Conservation (phyloP, 2,888 invertebrate genomes). For the Apamea crenata region DNA sequence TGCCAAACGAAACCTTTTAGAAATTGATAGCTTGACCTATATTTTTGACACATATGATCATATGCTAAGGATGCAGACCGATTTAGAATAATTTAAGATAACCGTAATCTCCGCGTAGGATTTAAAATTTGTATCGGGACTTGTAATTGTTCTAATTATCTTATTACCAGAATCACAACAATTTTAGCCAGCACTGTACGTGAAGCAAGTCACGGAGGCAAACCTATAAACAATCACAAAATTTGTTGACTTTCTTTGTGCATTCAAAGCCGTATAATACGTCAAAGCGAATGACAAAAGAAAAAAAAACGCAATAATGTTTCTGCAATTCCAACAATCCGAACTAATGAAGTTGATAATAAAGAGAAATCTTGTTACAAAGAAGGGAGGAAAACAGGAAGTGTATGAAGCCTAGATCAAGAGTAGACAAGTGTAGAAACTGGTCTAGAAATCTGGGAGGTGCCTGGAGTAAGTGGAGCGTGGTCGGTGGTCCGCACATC, state of each 20-base stretch:
- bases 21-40: not conserved
- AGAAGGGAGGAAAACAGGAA: constrained; percentile 58
- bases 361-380: constrained; percentile 55
- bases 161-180: not conserved
- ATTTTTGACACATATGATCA: not conserved
- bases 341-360: constrained; percentile 40
- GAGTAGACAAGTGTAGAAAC: constrained; percentile 71
- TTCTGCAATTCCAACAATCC: constrained; percentile 22
- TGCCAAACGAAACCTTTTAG: too few species aligned
- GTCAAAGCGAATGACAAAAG: constrained; percentile 9
- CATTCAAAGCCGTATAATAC: constrained; percentile 5
- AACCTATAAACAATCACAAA: constrained; percentile 18
- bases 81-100: not conserved
- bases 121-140: not conserved
- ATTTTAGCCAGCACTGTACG: not conserved
- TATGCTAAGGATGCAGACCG: not conserved
- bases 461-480: constrained; percentile 76
- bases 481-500: constrained; percentile 61
- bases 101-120: not conserved
- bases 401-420: constrained; percentile 53
- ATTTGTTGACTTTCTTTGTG: constrained; percentile 27
- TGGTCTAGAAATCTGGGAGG: constrained; percentile 78
- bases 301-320: constrained; percentile 7
- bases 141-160: not conserved
- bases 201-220: not conserved